Percentiles rank a stretch among this genome's conserved stretches.
Conservation (phyloP, 2,888 invertebrate genomes). For the Eucera pruinosa region DNA sequence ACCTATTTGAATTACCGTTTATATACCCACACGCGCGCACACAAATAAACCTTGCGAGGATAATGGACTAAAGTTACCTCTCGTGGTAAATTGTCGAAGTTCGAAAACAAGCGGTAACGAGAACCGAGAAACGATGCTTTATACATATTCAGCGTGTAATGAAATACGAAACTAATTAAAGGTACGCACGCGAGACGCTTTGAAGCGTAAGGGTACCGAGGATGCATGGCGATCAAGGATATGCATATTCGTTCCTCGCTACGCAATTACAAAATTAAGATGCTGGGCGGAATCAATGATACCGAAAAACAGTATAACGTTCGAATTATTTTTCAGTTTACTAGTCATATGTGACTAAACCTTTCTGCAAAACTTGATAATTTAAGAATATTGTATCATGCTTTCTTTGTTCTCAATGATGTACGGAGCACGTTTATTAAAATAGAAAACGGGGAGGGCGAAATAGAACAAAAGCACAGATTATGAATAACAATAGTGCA, state of each 20-base stretch:
- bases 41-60: no score
- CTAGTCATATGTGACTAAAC: no score
- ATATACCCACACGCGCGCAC: not conserved
- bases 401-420: no score
- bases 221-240: not conserved
- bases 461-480: no score
- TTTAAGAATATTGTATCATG: no score
- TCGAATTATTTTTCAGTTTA: no score
- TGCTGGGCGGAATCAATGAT: not conserved
- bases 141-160: constrained; percentile 52
- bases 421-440: no score
- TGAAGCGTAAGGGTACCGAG: not conserved
- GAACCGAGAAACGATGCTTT: constrained; percentile 45
- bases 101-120: constrained; percentile 51
- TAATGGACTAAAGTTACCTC: constrained; percentile 37
- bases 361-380: no score
- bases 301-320: not conserved
- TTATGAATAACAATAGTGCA: no score
- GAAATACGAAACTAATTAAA: constrained; percentile 56
- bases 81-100: constrained; percentile 53
- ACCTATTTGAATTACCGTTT: constrained; percentile 21
- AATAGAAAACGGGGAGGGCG: no score
- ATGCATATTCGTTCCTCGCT: constrained; percentile 18
- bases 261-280: not conserved
- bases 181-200: constrained; percentile 31